Base-by-base conservation (phyloP, 2,113 vertebrate genomes). In the Gambusia holbrooki region DNA sequence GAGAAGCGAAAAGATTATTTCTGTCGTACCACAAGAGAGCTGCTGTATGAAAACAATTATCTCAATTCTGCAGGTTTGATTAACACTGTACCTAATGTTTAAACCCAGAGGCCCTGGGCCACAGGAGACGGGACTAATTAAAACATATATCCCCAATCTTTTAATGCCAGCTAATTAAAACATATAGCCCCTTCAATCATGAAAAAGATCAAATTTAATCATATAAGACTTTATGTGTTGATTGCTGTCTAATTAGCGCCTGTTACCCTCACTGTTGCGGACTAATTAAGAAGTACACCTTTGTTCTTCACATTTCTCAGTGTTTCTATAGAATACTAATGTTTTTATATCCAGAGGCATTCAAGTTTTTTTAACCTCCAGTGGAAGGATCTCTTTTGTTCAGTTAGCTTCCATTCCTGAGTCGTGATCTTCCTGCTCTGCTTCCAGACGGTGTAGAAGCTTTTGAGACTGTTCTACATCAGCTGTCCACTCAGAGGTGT, bases 1-100 rank as follows among this genome's bases (percentile, higher is more conserved):
- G 33, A 15, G 27, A 82, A 74, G 51, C 79, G 73, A 71, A 77
- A 62, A 76, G 85, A 87, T 86, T 89, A 86, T 90, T 92, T 82
- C 82, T 71, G 89, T 85, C 80, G 2, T 9, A 51, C 86, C 89
- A 80, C 86, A 62, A 51, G 89, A 90, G 89, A 83, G 61, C 77
- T 2, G 62, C 73, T 15, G 69, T 42, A 71, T 51, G 79, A 90
- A 91, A 92, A 93, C 92, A 93, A 92, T 93, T 93, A 93, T 92
- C 89, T 89, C 69, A 89, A 90, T 92, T 83, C 77, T 86, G 74
- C 81, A 84, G 86, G 80, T 92, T 92, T 93, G 89, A 93, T 93
- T 93, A 93, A 92, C 89, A 75, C 51, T 87, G 77, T 69, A 82
- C 79, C 90, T 89, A 61, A 69, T 81, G 84, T 82, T 88, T 83